A percentile compares a stretch with the other conserved stretches of the same genome.
These are phyloP conservation scores for Octopus bimaculoides DNA, from an alignment of 1,140 invertebrate species.

Conservation along the genomic window DNA sequence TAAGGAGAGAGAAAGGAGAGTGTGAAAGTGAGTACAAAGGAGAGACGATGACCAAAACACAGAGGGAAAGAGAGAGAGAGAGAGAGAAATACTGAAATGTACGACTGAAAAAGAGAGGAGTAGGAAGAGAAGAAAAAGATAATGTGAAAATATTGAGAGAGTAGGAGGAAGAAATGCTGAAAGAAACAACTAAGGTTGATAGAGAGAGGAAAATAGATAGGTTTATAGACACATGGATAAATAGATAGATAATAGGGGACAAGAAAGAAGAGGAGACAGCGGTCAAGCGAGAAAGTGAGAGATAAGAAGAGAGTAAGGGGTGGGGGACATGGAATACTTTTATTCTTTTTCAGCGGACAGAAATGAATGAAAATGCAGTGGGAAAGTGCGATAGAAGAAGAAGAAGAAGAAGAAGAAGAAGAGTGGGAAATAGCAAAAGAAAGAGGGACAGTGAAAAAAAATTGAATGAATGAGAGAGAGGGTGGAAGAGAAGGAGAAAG, in stretches of 20 bases:
- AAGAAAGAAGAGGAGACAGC: not conserved
- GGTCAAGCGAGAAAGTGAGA: not conserved
- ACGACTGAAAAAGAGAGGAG: not conserved
- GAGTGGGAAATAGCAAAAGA: not conserved
- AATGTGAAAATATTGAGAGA: not conserved
- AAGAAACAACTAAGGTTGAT: not conserved
- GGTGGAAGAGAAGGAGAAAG: not conserved
- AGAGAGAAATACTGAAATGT: not conserved
- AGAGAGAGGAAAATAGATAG: not conserved
- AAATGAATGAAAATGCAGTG: no score
- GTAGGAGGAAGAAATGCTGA: not conserved
- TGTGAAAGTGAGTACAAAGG: no score
- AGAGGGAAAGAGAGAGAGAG: not conserved
- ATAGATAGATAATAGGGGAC: not conserved
- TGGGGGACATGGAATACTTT: not conserved
- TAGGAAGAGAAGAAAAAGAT: not conserved
- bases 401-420: slow-evolving; percentile 12
- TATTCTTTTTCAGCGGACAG: no score
- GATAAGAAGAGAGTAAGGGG: not conserved
- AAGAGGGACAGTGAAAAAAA: slow-evolving; percentile 1
- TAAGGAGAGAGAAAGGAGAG: not conserved
- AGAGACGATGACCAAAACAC: not conserved
- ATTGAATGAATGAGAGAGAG: not conserved
- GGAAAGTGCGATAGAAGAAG: not conserved
- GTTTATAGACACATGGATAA: not conserved